Evolutionary conservation across 2,797 vertebrate species (phyloP), one percentile per base, ranked within the genome.

Genomic region (Chelon labrosus): DNA sequence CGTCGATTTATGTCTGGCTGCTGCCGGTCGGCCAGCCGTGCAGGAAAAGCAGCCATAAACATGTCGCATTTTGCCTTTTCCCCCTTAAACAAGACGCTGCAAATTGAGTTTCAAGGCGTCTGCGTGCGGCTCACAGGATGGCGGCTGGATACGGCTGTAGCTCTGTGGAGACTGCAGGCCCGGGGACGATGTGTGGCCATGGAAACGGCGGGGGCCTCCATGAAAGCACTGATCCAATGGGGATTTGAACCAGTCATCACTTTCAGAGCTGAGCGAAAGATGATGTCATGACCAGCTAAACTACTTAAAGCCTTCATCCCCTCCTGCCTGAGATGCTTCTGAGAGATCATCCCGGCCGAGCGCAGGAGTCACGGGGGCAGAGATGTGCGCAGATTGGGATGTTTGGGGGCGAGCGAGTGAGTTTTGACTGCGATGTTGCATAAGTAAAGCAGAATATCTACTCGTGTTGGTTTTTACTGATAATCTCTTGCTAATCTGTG

Each of bases 231-330:
- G 65, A 87, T 84, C 78, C 87, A 85, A 79, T 70, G 19, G 80
- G 75, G 79, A 85, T 79, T 85, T 79, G 38, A 79, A 79, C 69
- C 70, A 84, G 80, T 88, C 82, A 81, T 90, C 83, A 80, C 64
- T 85, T 84, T 81, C 80, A 61, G 55, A 49, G 72, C 69, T 53
- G 70, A 83, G 86, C 86, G 89, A 88, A 86, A 82, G 84, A 85
- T 88, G 90, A 92, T 91, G 91, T 93, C 89, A 91, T 75, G 73
- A 85, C 70, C 67, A 81, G 76, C 76, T 87, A 68, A 85, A 88
- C 74, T 89, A 86, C 85, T 87, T 85, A 82, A 87, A 80, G 82
- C 70, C 77, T 76, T 82, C 81, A 86, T 86, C 80, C 73, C 7
- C 58, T 77, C 39, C 74, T 77, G 73, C 39, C 74, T 77, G 73